phyloP scores from a whole-genome alignment of 2,888 invertebrate species.

The Sarcophaga carnaria region DNA sequence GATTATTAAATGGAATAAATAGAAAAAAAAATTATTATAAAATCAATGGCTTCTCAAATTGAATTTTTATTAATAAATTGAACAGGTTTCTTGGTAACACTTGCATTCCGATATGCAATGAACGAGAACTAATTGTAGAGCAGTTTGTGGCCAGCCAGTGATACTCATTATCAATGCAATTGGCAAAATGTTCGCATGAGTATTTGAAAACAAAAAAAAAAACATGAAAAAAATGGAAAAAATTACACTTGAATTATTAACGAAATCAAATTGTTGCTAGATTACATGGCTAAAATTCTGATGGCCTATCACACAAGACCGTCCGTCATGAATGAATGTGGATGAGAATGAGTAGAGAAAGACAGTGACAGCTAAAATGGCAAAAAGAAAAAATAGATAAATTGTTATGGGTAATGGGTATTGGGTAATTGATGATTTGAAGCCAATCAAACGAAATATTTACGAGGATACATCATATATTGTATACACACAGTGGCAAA shows the following conservation, averaged over 20 bases:
- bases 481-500: no score
- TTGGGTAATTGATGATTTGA: constrained; percentile 51
- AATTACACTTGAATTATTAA: constrained; percentile 67
- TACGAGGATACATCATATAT: not conserved
- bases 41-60: no score
- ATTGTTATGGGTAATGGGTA: not conserved
- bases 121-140: constrained; percentile 8
- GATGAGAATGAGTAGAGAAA: constrained; percentile 4
- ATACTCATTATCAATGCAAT: not conserved
- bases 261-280: constrained; percentile 51
- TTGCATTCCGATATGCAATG: not conserved
- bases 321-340: not conserved
- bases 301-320: constrained; percentile 27
- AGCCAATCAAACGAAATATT: constrained; percentile 10
- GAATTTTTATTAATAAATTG: not conserved
- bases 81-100: not conserved
- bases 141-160: constrained; percentile 2
- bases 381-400: constrained; percentile 2
- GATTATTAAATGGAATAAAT: not conserved
- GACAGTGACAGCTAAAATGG: constrained; percentile 55
- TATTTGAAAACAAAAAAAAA: not conserved
- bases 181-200: constrained; percentile 3
- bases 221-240: not conserved
- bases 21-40: no score
- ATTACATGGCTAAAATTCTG: constrained; percentile 49